Percentiles rank a stretch among this genome's conserved stretches.
Conservation (phyloP, 1,140 invertebrate species). For the Oryctes rhinoceros region DNA sequence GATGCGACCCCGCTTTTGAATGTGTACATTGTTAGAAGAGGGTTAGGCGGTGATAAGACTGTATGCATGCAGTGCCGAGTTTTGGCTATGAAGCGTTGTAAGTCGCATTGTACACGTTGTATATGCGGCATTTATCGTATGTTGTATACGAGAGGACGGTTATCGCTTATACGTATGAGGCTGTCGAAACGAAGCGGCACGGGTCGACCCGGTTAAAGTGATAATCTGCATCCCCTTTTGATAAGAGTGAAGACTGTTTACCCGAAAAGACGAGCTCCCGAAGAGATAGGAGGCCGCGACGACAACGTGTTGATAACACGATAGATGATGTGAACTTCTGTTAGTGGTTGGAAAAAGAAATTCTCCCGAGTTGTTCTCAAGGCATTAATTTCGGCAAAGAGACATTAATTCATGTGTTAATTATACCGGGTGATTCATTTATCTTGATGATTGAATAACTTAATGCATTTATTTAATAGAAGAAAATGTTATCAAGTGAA, state of each 20-base stretch:
- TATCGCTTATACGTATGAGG: slow-evolving; percentile 15
- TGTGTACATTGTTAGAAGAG: slow-evolving; percentile 35
- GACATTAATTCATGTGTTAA: neutral
- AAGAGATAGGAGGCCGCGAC: neutral
- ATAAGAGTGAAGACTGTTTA: slow-evolving; percentile 27
- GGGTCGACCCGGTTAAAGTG: slow-evolving; percentile 18
- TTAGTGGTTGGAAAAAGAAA: neutral
- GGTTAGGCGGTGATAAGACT: slow-evolving; percentile 22
- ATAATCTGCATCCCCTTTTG: slow-evolving; percentile 29
- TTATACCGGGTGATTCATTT: too few species aligned
- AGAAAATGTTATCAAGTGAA: too few species aligned
- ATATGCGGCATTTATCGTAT: neutral
- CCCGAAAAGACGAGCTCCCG: slow-evolving; percentile 5
- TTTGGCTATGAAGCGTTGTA: neutral
- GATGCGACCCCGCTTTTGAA: slow-evolving; percentile 1
- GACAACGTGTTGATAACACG: slow-evolving; percentile 26
- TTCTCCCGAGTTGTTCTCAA: neutral
- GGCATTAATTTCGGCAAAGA: neutral
- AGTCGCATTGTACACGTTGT: slow-evolving; percentile 6
- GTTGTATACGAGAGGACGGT: neutral
- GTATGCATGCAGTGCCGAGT: neutral
- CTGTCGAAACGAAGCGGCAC: slow-evolving; percentile 23
- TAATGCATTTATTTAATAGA: too few species aligned
- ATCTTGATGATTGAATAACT: too few species aligned
- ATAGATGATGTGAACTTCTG: neutral